Conservation (phyloP, 2,888 invertebrate species). For the Euzetes globulus region DNA sequence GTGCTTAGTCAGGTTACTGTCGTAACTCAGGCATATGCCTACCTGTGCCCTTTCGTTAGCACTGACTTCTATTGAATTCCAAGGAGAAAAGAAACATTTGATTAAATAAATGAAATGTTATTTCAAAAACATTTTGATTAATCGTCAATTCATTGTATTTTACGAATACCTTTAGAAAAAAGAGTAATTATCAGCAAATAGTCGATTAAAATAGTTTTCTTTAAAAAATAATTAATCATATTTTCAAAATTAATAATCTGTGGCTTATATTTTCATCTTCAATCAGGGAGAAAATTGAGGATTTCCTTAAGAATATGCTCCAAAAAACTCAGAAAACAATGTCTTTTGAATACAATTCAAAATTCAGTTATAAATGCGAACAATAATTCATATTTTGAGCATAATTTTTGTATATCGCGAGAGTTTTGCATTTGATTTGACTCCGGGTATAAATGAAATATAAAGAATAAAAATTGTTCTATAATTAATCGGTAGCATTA, state of each 20-base stretch:
- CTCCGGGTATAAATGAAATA: neutral
- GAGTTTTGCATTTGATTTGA: too few relatives aligned
- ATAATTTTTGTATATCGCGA: too few relatives aligned
- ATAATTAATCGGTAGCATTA: constrained; percentile 1
- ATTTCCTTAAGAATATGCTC: neutral
- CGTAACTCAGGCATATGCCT: neutral
- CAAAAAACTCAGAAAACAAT: neutral
- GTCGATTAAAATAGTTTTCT: neutral
- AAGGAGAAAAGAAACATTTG: neutral
- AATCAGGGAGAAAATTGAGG: neutral
- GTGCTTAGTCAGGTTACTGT: neutral
- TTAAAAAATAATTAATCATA: neutral
- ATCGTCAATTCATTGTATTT: neutral
- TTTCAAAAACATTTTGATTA: neutral
- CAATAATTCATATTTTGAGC: neutral
- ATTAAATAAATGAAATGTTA: neutral
- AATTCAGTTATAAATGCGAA: neutral
- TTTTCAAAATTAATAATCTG: neutral
- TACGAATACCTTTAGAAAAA: neutral
- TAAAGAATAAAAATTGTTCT: neutral
- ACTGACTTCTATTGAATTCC: neutral
- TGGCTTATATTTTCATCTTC: neutral
- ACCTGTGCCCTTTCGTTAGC: neutral
- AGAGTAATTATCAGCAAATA: constrained; percentile 9
- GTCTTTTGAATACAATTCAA: too few relatives aligned